These are phyloP conservation scores for Drosophila demipolita DNA, from an alignment of 2,888 invertebrate genomes.

Conservation along the genomic window DNA sequence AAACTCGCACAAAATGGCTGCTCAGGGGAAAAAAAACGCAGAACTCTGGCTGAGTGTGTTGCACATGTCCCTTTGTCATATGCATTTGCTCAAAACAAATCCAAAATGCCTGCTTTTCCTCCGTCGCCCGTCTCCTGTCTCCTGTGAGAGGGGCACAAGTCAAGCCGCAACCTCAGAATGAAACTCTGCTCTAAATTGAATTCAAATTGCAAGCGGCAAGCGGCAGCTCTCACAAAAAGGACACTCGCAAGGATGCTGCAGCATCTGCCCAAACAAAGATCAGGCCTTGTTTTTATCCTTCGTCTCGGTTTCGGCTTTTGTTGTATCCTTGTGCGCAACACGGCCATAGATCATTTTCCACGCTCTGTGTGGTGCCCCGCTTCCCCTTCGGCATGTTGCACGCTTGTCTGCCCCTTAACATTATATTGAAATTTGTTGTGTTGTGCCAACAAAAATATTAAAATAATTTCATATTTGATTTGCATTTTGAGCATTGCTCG, in stretches of 20 bases:
- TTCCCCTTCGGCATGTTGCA: not conserved
- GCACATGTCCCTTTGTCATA: conserved; percentile 77
- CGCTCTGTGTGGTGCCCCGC: conserved; percentile 61
- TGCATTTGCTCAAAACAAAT: conserved; percentile 45
- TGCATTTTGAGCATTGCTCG: conserved; percentile 54
- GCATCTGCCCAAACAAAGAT: conserved; percentile 82
- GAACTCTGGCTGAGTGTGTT: conserved; percentile 37
- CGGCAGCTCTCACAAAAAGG: not conserved
- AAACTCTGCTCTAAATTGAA: conserved; percentile 79
- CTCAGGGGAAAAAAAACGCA: conserved; percentile 14
- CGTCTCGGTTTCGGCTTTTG: conserved; percentile 10
- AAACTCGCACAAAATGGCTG: conserved; percentile 59
- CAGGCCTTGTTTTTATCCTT: conserved; percentile 56
- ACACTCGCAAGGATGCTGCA: conserved; percentile 61
- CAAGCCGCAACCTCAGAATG: conserved; percentile 39
- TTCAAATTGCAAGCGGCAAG: conserved; percentile 66
- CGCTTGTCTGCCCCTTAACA: conserved; percentile 16
- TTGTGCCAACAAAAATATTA: conserved; percentile 82
- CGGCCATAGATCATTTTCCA: conserved; percentile 78
- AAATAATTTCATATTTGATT: conserved; percentile 81
- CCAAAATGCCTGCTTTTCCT: conserved; percentile 47
- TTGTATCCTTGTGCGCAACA: conserved; percentile 18
- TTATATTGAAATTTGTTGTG: conserved; percentile 81
- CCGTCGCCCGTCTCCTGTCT: conserved; percentile 3
- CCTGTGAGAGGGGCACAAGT: conserved; percentile 66